phyloP scores from a whole-genome alignment of 1,140 invertebrate species.

The Eurosta solidaginis region DNA sequence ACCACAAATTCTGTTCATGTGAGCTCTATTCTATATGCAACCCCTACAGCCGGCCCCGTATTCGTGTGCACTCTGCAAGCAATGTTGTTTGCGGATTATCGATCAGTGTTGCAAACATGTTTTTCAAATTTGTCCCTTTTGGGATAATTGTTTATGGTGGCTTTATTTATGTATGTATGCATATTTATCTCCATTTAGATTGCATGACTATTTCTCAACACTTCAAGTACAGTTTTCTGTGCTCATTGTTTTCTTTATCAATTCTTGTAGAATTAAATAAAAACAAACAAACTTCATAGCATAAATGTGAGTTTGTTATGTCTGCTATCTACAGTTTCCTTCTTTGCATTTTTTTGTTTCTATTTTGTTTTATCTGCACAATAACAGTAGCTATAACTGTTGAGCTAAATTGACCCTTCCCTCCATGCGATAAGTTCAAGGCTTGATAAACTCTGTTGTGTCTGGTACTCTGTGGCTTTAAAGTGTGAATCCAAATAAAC shows the following conservation, averaged over 20 bases:
- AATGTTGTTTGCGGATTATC: too few relatives aligned
- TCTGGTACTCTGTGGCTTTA: neutral
- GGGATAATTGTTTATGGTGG: too few relatives aligned
- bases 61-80: too few relatives aligned
- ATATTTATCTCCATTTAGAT: neutral
- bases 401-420: neutral
- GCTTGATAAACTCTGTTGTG: neutral
- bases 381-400: neutral
- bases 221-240: neutral
- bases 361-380: neutral
- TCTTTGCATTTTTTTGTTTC: neutral
- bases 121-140: too few relatives aligned
- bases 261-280: constrained; percentile 9
- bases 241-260: constrained; percentile 1
- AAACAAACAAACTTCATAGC: neutral
- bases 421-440: neutral
- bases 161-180: neutral
- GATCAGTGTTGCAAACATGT: too few relatives aligned
- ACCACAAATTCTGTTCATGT: too few relatives aligned
- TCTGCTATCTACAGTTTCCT: neutral
- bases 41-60: too few relatives aligned
- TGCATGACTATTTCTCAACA: neutral
- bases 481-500: too few relatives aligned
- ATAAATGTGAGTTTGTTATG: neutral
- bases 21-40: too few relatives aligned